phyloP scores from a whole-genome alignment of 2,888 invertebrate species.

The Caenorhabditis japonica region DNA sequence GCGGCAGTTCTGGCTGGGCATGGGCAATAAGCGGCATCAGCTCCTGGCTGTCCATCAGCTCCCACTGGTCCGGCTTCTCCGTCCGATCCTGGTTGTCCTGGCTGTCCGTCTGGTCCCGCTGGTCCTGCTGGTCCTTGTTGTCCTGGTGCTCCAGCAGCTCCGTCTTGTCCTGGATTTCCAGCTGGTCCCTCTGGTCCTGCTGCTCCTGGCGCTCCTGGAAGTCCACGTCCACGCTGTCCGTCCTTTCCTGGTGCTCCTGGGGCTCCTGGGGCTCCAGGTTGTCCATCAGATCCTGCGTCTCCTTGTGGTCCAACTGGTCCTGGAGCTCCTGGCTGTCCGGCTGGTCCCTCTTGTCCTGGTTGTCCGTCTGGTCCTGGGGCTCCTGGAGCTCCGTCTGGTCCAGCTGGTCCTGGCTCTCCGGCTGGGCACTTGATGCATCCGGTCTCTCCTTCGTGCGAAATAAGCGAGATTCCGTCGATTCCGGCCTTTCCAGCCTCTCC shows the following conservation, averaged over 20 bases:
- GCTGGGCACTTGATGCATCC: slow-evolving; percentile 62
- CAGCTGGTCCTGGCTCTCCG: slow-evolving; percentile 60
- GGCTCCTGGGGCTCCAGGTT: slow-evolving; percentile 59
- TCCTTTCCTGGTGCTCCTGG: slow-evolving; percentile 81
- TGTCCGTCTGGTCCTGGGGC: slow-evolving; percentile 63
- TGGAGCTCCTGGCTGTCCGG: slow-evolving; percentile 60
- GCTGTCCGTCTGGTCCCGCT: slow-evolving; percentile 56
- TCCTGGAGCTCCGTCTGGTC: slow-evolving; percentile 64
- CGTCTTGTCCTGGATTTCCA: slow-evolving; percentile 57
- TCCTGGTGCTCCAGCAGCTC: slow-evolving; percentile 55
- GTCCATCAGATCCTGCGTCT: slow-evolving; percentile 59
- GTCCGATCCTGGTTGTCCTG: slow-evolving; percentile 48
- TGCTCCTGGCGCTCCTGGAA: slow-evolving; percentile 61
- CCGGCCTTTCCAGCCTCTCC: slow-evolving; percentile 61
- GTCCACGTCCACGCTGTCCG: slow-evolving; percentile 56
- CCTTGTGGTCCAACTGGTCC: slow-evolving; percentile 69
- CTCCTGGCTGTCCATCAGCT: slow-evolving; percentile 54
- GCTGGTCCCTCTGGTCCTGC: slow-evolving; percentile 61
- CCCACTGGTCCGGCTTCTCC: slow-evolving; percentile 60
- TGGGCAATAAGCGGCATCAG: slow-evolving; percentile 53
- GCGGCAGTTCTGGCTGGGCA: slow-evolving; percentile 53
- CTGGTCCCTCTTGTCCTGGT: slow-evolving; percentile 64
- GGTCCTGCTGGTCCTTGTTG: slow-evolving; percentile 54
- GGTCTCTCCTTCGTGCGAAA: slow-evolving; percentile 41
- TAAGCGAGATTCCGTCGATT: slow-evolving; percentile 50